Conservation (phyloP, 1,140 invertebrate species). For the Riptortus pedestris region DNA sequence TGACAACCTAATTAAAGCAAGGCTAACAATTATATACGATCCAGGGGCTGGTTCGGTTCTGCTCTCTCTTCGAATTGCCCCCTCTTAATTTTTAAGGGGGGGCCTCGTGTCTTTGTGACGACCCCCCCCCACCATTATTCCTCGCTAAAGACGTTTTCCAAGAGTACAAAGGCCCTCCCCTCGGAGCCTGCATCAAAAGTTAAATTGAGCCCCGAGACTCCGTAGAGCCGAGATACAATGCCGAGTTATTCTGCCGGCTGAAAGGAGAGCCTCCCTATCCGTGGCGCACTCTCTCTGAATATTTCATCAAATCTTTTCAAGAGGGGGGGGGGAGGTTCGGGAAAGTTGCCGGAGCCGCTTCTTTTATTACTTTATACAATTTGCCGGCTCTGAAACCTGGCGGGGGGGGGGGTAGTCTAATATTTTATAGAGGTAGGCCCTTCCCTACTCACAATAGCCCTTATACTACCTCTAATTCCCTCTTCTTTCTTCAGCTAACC, state of each 20-base stretch:
- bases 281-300: not conserved
- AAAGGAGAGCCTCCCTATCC: slow-evolving; percentile 1
- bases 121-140: not conserved
- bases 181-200: slow-evolving; percentile 15
- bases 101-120: not conserved
- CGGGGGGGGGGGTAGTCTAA: not conserved
- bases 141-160: slow-evolving; percentile 2
- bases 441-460: not conserved
- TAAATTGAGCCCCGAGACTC: slow-evolving; percentile 11
- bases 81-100: slow-evolving; percentile 4
- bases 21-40: slow-evolving; percentile 14
- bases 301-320: slow-evolving; percentile 20
- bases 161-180: slow-evolving; percentile 12
- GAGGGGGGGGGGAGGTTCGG: not conserved
- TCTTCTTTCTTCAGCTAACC: too few species aligned
- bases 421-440: slow-evolving; percentile 7
- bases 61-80: not conserved
- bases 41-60: not conserved
- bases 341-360: slow-evolving; percentile 4
- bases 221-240: slow-evolving; percentile 9
- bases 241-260: slow-evolving; percentile 4
- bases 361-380: slow-evolving; percentile 22
- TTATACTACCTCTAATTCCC: not conserved
- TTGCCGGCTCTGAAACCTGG: slow-evolving; percentile 14
- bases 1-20: slow-evolving; percentile 6